These are phyloP conservation scores for Nansenia antarctica DNA, from an alignment of 2,113 vertebrate genomes.

Conservation along the genomic window DNA sequence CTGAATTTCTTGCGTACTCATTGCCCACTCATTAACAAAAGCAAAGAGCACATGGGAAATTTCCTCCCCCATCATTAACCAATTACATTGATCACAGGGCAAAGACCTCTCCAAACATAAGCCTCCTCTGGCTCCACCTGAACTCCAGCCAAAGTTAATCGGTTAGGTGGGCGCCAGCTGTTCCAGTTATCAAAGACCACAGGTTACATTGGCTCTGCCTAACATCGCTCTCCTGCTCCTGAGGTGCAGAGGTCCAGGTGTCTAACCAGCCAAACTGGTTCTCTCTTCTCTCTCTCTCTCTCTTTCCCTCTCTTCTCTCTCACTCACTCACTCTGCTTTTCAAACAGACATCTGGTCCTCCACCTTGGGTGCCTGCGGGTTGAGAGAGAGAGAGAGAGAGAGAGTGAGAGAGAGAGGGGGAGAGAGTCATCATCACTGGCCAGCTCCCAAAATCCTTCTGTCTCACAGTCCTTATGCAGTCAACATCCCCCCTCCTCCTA, in stretches of 20 bases:
- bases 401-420: neutral
- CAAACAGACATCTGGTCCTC: neutral
- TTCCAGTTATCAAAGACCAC: slow-evolving; percentile 19
- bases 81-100: slow-evolving; percentile 13
- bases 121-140: neutral
- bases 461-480: neutral
- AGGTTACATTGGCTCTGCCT: slow-evolving; percentile 1
- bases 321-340: neutral
- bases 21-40: neutral
- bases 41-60: neutral
- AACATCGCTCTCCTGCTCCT: neutral
- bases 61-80: slow-evolving; percentile 1
- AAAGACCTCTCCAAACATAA: slow-evolving; percentile 4
- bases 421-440: neutral
- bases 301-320: neutral
- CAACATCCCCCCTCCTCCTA: neutral
- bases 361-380: neutral
- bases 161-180: neutral
- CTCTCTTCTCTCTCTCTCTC: neutral
- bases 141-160: neutral
- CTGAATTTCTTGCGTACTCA: neutral
- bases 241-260: slow-evolving; percentile 30
- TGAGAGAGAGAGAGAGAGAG: neutral
- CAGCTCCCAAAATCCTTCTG: neutral
- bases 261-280: slow-evolving; percentile 19